Percentiles rank a stretch among this genome's conserved stretches.
phyloP scores from a whole-genome alignment of 2,888 invertebrate species.

The Baccha elongata region DNA sequence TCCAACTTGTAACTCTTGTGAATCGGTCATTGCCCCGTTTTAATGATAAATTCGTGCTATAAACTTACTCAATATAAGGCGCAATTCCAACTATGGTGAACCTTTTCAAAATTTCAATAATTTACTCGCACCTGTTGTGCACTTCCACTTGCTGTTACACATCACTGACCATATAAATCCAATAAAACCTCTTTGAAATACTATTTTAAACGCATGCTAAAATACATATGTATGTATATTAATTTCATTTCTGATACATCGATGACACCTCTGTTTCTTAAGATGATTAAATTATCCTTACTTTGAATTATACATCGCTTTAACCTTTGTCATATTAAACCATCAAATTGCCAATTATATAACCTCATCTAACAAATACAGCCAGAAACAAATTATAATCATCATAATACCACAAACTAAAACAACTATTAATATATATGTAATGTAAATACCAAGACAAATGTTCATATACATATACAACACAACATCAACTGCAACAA shows the following conservation, averaged over 20 bases:
- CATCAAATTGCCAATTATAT: constrained; percentile 48
- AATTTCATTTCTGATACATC: background rate
- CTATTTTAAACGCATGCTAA: background rate
- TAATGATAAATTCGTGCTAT: no score
- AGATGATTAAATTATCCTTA: background rate
- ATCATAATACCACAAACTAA: constrained; percentile 9
- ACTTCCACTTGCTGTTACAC: no score
- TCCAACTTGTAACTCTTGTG: no score
- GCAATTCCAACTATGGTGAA: background rate
- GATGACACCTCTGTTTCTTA: background rate
- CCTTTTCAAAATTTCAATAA: no score
- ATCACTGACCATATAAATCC: no score
- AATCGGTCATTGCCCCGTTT: no score
- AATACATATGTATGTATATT: background rate
- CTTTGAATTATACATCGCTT: background rate
- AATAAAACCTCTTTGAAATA: no score
- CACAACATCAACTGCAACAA: constrained; percentile 29
- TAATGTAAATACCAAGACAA: background rate
- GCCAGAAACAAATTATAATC: background rate
- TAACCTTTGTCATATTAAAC: constrained; percentile 5
- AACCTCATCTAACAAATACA: constrained; percentile 33
- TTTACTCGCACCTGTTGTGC: no score
- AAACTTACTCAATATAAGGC: no score
- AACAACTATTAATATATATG: background rate
- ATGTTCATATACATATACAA: background rate